These are phyloP conservation scores for Morone chrysops DNA, from an alignment of 2,113 vertebrate species.

Conservation along the genomic window DNA sequence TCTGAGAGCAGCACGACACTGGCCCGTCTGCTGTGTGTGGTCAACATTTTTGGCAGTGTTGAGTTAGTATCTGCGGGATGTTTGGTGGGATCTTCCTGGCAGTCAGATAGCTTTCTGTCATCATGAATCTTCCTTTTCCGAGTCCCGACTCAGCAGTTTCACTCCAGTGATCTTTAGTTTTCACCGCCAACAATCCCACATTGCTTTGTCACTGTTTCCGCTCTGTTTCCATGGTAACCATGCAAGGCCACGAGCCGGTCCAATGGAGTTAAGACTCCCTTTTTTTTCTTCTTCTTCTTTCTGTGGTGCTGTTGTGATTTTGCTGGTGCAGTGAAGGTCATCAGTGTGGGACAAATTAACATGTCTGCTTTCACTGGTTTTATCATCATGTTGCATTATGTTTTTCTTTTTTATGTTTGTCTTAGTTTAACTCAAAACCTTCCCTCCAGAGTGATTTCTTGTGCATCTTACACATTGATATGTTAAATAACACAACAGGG, in stretches of 20 bases:
- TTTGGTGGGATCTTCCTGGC: not conserved
- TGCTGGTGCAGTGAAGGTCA: not conserved
- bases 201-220: not conserved
- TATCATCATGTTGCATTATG: not conserved
- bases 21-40: not conserved
- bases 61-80: not conserved
- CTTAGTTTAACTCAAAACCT: not conserved
- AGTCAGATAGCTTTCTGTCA: not conserved
- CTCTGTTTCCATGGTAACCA: constrained; percentile 22
- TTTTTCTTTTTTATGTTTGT: not conserved
- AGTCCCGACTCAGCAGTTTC: not conserved
- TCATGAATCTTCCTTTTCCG: not conserved
- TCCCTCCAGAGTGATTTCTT: not conserved
- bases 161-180: not conserved
- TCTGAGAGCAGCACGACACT: not conserved
- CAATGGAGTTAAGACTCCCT: not conserved
- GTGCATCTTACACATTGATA: no score
- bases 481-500: no score
- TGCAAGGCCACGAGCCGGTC: not conserved
- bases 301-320: not conserved
- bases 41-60: not conserved
- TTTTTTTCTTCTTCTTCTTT: not conserved
- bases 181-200: not conserved
- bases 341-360: not conserved
- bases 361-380: not conserved